phyloP scores from a whole-genome alignment of 2,888 invertebrate genomes.

The Uropetala carovei region DNA sequence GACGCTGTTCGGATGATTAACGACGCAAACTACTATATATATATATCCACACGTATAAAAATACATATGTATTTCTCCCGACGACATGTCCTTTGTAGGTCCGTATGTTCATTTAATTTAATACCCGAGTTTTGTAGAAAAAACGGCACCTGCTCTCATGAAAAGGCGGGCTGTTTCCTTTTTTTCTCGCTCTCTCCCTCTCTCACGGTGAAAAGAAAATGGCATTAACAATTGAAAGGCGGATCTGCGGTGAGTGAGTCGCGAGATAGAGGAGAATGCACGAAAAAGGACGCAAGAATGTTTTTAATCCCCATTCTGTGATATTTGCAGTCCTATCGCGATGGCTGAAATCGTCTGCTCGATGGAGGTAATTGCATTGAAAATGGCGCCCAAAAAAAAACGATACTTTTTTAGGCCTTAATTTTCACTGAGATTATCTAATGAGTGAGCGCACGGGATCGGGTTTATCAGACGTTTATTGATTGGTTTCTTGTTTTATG shows the following conservation, averaged over 20 bases:
- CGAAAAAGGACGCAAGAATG: too few relatives aligned
- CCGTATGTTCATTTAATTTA: not conserved
- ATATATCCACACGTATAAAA: not conserved
- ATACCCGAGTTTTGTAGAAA: not conserved
- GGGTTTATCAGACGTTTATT: too few relatives aligned
- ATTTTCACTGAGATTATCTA: too few relatives aligned
- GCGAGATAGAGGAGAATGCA: not conserved
- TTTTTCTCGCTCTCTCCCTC: not conserved
- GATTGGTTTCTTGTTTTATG: too few relatives aligned
- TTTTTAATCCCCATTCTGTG: too few relatives aligned
- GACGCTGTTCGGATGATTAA: not conserved
- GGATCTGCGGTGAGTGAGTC: not conserved
- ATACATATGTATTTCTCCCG: not conserved
- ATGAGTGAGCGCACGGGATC: too few relatives aligned
- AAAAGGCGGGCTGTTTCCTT: not conserved
- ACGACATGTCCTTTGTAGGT: not conserved
- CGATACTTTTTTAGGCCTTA: too few relatives aligned
- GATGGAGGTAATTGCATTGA: too few relatives aligned
- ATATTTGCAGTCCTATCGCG: too few relatives aligned
- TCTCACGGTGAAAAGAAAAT: not conserved
- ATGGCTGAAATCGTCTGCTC: too few relatives aligned
- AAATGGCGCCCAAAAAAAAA: too few relatives aligned
- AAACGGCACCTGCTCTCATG: not conserved
- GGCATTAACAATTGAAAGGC: conserved; percentile 23
- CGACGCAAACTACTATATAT: not conserved